Percentiles rank a stretch among this genome's conserved stretches.
Evolutionary conservation across 2,797 vertebrate species (phyloP).

Genomic region (Xerus rutilus): DNA sequence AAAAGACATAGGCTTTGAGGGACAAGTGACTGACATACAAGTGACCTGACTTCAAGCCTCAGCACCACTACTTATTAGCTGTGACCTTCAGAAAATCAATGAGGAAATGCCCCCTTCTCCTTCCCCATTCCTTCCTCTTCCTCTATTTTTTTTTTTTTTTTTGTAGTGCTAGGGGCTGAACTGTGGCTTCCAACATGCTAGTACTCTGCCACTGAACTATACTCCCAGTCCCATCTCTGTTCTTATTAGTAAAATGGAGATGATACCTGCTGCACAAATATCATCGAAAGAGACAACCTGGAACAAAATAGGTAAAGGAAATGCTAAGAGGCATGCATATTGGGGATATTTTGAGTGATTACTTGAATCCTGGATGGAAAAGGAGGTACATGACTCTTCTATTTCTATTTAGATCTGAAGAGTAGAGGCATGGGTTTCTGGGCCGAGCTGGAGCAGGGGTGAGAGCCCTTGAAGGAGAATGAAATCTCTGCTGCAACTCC

Average conservation of each 20-base stretch:
- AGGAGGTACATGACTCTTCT: rapidly evolving
- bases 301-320: not conserved
- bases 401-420: not conserved
- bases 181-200: not conserved
- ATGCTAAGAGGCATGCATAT: not conserved
- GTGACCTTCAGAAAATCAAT: not conserved
- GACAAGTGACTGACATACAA: not conserved
- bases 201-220: not conserved
- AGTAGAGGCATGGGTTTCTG: not conserved
- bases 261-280: not conserved
- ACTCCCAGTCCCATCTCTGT: not conserved
- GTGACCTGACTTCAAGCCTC: not conserved
- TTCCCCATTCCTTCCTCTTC: too few species aligned
- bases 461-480: not conserved
- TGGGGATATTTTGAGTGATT: not conserved
- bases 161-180: not conserved
- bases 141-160: too few species aligned
- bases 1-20: not conserved
- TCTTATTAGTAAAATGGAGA: not conserved
- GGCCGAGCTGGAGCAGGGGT: not conserved
- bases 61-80: not conserved
- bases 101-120: not conserved
- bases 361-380: not conserved
- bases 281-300: not conserved
- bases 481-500: not conserved